Evolutionary conservation across 2,797 vertebrate genomes (phyloP), one percentile per base, ranked within the genome.

Genomic region (Hipposideros larvatus): DNA sequence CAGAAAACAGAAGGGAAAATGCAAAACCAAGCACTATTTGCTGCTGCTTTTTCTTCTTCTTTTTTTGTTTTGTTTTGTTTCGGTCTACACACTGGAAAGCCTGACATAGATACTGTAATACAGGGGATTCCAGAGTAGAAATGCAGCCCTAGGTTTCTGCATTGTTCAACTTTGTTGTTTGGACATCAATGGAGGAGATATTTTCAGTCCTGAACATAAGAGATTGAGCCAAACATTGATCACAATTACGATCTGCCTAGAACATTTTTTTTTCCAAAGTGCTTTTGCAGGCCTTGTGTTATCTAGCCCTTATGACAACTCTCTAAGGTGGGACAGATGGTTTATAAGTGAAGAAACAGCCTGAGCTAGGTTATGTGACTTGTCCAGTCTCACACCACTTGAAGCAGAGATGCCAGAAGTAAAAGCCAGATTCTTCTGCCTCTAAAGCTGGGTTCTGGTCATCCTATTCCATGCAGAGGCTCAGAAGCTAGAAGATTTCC

Each of bases 1-100:
- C 94, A 94, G 95, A 97, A 97, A 97, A 94, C 96, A 96, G 91
- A 96, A 97, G 94, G 93, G 93, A 97, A 97, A 97, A 98, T 97
- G 96, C 95, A 90, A 97, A 97, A 96, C 95, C 92, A 79, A 97
- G 96, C 92, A 92, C 34, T 91, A 89, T 66, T 87, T 37, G 87
- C 93, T 94, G 83, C 57, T 77, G 74, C 57, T 18, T 92, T 68
- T 94, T 97, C 96, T 95, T 96, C 90, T 94, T 97, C 73, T 92
- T 91, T 73, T 87, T 92, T 92, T 86, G 71, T 84, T 95, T 95
- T 80, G 80, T 96, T 96, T 96, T 87, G 80, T 92, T 96, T 95
- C 28, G 2, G 55, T 87, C 90, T 96, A 86, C 11, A 71, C 90
- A 51, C 92, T 95, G 94, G 79, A 91, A 71, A 95, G 87, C 82